A percentile compares a stretch with the other conserved stretches of the same genome.
Conservation (phyloP, 2,113 vertebrate genomes). For the Cricetomys ansorgei region DNA sequence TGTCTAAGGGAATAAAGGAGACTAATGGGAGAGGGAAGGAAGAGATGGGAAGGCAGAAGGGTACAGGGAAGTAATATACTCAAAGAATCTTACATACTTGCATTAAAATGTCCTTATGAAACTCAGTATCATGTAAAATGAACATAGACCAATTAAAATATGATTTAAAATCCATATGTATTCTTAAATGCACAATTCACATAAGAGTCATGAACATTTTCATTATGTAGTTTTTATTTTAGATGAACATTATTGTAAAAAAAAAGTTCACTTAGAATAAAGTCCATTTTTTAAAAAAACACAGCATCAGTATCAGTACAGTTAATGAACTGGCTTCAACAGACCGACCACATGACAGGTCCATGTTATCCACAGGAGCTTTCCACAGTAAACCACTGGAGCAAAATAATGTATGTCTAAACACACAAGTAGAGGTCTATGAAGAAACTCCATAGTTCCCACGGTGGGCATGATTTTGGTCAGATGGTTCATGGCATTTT, state of each 20-base stretch:
- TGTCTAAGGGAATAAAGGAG: neutral
- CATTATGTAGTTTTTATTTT: constrained; percentile 91
- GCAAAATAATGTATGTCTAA: constrained; percentile 83
- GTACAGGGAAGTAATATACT: neutral
- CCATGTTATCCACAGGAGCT: constrained; percentile 83
- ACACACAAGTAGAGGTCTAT: constrained; percentile 81
- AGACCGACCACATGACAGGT: constrained; percentile 85
- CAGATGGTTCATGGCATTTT: constrained; percentile 80
- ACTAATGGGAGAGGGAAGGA: neutral
- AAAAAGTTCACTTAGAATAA: constrained; percentile 89
- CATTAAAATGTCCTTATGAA: neutral
- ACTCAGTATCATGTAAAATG: neutral
- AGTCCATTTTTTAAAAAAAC: constrained; percentile 82
- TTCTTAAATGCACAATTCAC: neutral
- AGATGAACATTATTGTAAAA: constrained; percentile 88
- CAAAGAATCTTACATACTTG: neutral
- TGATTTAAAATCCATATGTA: neutral
- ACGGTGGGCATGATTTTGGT: constrained; percentile 77
- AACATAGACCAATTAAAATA: neutral
- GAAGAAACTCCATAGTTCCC: constrained; percentile 80
- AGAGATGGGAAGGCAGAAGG: neutral
- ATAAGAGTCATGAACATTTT: constrained; percentile 81
- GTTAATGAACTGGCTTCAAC: constrained; percentile 84
- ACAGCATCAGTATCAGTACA: constrained; percentile 88
- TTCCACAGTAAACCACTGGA: constrained; percentile 82